Conservation (phyloP, 2,113 vertebrate species). For the Bettongia penicillata region DNA sequence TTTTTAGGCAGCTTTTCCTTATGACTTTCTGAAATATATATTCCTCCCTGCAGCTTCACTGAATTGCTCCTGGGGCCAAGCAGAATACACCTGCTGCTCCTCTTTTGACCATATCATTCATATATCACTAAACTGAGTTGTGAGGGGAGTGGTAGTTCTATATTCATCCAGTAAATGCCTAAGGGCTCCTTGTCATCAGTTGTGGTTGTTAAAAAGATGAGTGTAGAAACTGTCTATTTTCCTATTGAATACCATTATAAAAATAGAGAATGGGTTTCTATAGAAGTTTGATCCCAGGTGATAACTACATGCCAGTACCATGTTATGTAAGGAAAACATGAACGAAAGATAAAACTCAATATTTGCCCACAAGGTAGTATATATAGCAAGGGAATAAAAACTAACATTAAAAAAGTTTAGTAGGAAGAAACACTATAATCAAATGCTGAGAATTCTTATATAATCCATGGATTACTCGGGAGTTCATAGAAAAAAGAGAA, state of each 20-base stretch:
- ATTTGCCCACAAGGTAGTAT: neutral
- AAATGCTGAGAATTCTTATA: neutral
- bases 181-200: neutral
- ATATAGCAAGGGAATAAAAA: neutral
- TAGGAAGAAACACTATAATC: neutral
- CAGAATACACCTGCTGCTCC: neutral
- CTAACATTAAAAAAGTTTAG: neutral
- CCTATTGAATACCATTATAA: neutral
- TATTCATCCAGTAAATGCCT: neutral
- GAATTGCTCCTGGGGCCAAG: neutral
- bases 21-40: neutral
- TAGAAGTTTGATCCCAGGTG: neutral
- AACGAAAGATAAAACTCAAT: neutral
- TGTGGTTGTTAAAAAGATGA: neutral
- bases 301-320: neutral
- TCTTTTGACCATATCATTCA: neutral
- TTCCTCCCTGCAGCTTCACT: neutral
- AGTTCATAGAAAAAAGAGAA: neutral
- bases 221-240: neutral
- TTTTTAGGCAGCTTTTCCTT: neutral
- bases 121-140: neutral
- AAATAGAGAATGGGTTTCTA: neutral
- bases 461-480: neutral
- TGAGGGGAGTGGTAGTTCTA: neutral
- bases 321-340: neutral